Base-by-base conservation (phyloP, 2,113 vertebrate genomes). In the Anarhynchus alexandrinus region DNA sequence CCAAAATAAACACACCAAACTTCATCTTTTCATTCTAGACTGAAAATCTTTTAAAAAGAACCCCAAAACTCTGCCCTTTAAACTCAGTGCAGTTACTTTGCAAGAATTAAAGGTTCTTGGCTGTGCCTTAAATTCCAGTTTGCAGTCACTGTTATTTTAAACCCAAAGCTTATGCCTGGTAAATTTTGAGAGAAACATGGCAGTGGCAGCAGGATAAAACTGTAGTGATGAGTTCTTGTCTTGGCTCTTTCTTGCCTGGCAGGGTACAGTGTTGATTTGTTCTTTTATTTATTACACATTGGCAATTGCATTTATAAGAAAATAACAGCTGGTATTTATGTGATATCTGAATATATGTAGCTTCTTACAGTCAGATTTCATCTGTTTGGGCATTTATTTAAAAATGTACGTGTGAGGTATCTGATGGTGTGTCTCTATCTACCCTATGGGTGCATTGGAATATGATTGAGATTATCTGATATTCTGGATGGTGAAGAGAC, bases 251-350 rank as follows among this genome's bases (percentile, higher is more conserved):
- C 78, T 92, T 94, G 65, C 61, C 82, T 95, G 96, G 91, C 95
- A 96, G 72, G 22, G 43, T 86, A 61, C 36, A 67, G 78, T 67
- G 69, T 88, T 87, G 80, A 72, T 94, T 97, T 92, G 91, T 96
- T 96, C 86, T 94, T 96, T 96, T 93, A 94, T 94, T 96, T 94
- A 90, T 92, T 96, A 74, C 70, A 81, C 2, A 4, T 81, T 96
- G 77, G 90, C 92, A 94, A 86, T 93, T 84, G 77, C 91, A 91
- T 97, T 95, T 94, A 91, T 97, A 89, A 94, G 93, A 94, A 96
- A 96, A 96, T 94, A 96, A 95, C 93, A 95, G 91, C 91, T 96
- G 94, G 87, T 96, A 94, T 96, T 95, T 97, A 89, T 82, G 78
- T 88, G 79, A 9, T 94, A 90, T 84, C 73, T 91, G 70, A 84